Evolutionary conservation across 2,888 invertebrate genomes (phyloP), one percentile per base, ranked within the genome.

Genomic region (Melanchra persicariae): DNA sequence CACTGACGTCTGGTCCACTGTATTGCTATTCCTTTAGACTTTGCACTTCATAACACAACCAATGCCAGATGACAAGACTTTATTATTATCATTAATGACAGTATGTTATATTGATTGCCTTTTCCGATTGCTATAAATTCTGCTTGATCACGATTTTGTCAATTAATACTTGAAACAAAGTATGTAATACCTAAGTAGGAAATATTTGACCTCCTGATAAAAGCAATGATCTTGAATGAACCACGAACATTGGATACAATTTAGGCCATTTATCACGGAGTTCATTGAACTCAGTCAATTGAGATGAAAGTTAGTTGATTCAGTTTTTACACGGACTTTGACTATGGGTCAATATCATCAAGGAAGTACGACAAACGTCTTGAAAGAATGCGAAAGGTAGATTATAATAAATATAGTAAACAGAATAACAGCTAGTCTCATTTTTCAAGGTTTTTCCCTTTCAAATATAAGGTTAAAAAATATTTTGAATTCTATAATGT

Each of bases 241-340:
- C 26, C 26, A 51, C 62, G 49, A 37, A 66, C 37, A 63, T 59
- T 68, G 40, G 58, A 26, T 52, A 59, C 52, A 55, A 82, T 80
- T 73, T 30, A 68, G 71, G 66, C 22, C 77, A 68, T 43, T 30
- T 37, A 55, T 60, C 30, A 65, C 10, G 60, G 62, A 54, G 77
- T 74, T 77, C 59, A 82, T 70, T 77, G 73, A 82, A 74, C 77
- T 69, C 69, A 5, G 22, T 6, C 57, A 70, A 70, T 70, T 70
- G 62, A 71, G 51, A 82, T 19, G 71, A 76, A 59, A 77, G 58
- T 61, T 40, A 40, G 12, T 62, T 49, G 57, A 51, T 64, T 34
- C 24, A 60, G 49, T 54, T 58, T 70, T 61, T 57, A 57, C 34
- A 37, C 1, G 30, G 40, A 51, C 37, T 45, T 74, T 19, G 49